phyloP scores from a whole-genome alignment of 2,888 invertebrate species.

The Prosapia bicincta region DNA sequence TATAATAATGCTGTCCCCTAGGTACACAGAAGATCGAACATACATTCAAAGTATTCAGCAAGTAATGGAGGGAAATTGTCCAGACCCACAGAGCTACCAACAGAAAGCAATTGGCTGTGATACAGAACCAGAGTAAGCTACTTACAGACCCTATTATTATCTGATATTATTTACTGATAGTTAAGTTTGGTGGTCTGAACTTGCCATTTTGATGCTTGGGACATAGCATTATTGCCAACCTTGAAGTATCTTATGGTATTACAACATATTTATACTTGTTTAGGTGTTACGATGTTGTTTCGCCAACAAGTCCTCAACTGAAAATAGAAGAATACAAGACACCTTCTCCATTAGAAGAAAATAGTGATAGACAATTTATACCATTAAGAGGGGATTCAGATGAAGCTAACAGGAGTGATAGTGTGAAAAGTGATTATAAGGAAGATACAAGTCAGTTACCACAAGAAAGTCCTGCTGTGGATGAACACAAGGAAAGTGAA shows the following conservation, averaged over 20 bases:
- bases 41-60: conserved; percentile 28
- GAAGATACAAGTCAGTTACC: neutral
- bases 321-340: conserved; percentile 19
- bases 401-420: neutral
- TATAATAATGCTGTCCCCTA: neutral
- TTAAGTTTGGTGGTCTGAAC: too few relatives aligned
- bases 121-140: neutral
- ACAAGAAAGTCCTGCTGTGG: neutral
- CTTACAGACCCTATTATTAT: too few relatives aligned
- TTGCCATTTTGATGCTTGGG: too few relatives aligned
- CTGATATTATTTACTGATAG: too few relatives aligned
- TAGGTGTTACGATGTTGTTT: conserved; percentile 22
- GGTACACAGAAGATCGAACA: conserved; percentile 29
- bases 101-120: conserved; percentile 11
- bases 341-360: conserved; percentile 22
- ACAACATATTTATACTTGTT: too few relatives aligned
- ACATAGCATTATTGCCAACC: too few relatives aligned
- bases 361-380: conserved; percentile 17
- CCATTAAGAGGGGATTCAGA: conserved; percentile 22
- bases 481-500: neutral
- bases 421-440: conserved; percentile 3
- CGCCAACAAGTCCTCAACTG: conserved; percentile 23
- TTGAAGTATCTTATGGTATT: too few relatives aligned
- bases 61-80: conserved; percentile 28
- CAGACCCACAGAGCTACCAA: conserved; percentile 26